phyloP scores from a whole-genome alignment of 2,113 vertebrate species.

The Stomatorhinus ivindoensis region DNA sequence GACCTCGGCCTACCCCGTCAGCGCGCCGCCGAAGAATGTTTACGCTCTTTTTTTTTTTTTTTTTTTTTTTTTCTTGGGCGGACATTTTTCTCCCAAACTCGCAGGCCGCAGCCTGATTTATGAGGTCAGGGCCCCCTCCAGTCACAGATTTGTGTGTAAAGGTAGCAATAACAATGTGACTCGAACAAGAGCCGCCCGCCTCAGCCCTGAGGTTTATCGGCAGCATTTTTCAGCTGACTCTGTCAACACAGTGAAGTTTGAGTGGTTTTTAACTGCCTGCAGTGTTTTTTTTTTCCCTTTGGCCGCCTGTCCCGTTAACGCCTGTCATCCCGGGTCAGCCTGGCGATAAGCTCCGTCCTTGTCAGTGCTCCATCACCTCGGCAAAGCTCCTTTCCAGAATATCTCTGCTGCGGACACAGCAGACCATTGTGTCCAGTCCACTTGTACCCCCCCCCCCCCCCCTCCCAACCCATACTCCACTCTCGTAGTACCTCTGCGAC shows the following conservation, averaged over 20 bases:
- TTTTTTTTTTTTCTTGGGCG: not conserved
- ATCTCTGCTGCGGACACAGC: not conserved
- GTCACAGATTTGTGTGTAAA: not conserved
- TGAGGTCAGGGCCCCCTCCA: not conserved
- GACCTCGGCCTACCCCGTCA: conserved; percentile 14
- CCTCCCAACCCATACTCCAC: not conserved
- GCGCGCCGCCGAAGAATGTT: conserved; percentile 16
- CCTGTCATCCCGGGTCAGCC: not conserved
- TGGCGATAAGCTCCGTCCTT: not conserved
- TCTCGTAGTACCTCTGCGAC: conserved; percentile 5
- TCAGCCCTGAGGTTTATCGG: not conserved
- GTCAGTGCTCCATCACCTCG: not conserved
- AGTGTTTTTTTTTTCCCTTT: not conserved
- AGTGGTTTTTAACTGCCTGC: conserved; percentile 2
- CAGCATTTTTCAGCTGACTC: not conserved
- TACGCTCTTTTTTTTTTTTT: conserved; percentile 14
- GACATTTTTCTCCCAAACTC: not conserved
- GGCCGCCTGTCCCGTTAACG: no score
- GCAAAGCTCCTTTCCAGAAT: not conserved
- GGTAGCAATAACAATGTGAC: conserved; percentile 7
- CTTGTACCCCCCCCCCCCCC: not conserved
- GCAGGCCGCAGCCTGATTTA: not conserved
- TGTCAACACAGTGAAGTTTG: not conserved
- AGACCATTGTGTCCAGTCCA: not conserved
- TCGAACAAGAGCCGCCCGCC: not conserved